A percentile compares a stretch with the other conserved stretches of the same genome.
These are phyloP conservation scores for Nesoenas mayeri DNA, from an alignment of 2,113 vertebrate species.

Conservation along the genomic window DNA sequence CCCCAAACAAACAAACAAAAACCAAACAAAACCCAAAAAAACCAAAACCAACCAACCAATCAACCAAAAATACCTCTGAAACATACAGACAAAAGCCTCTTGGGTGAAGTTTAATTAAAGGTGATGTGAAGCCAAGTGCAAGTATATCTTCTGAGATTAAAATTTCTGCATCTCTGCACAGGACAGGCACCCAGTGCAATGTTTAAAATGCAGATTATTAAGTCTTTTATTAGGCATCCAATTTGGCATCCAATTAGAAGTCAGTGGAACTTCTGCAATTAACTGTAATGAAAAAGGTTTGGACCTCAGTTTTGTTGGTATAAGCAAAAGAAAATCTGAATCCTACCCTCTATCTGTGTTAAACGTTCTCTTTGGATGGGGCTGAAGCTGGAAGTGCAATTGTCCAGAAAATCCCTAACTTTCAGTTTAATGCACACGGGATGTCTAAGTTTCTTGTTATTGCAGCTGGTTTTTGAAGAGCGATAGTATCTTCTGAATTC, in stretches of 20 bases:
- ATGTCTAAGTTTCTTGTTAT: neutral
- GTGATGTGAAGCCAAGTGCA: neutral
- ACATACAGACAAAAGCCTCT: neutral
- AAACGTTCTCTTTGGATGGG: neutral
- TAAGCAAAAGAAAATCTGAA: conserved; percentile 15
- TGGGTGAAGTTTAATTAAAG: conserved; percentile 39
- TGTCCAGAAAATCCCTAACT: neutral
- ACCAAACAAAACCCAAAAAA: too few relatives aligned
- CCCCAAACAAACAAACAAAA: neutral
- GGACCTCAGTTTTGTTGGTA: neutral
- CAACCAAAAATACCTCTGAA: neutral
- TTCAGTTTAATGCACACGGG: neutral
- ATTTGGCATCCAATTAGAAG: conserved; percentile 14
- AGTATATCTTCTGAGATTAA: conserved; percentile 26
- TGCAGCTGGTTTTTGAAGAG: neutral
- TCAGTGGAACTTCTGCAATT: conserved; percentile 27
- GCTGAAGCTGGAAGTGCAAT: neutral
- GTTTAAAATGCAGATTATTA: conserved; percentile 33
- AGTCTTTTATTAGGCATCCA: conserved; percentile 29
- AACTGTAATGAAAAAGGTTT: conserved; percentile 13
- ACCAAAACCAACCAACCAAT: too few relatives aligned
- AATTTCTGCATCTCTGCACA: conserved; percentile 45
- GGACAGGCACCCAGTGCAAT: neutral
- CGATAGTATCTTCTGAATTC: neutral
- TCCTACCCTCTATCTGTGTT: neutral